A percentile compares a stretch with the other conserved stretches of the same genome.
phyloP scores from a whole-genome alignment of 53 echinoderm and acorn worm species.

The Temnopleurus reevesii region DNA sequence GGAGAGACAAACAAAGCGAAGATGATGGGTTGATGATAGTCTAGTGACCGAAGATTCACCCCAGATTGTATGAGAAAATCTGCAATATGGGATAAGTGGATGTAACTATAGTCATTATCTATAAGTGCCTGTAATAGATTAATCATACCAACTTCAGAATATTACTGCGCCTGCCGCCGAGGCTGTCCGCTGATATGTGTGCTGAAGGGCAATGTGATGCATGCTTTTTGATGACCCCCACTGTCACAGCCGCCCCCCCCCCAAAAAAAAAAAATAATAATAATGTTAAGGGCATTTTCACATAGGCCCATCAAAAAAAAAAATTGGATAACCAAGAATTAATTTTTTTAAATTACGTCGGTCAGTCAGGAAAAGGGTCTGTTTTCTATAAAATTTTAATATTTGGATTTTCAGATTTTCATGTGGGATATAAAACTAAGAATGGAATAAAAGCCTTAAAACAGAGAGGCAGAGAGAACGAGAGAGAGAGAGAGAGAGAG shows the following conservation, averaged over 20 bases:
- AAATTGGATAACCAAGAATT: too few relatives aligned
- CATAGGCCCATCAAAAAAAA: too few relatives aligned
- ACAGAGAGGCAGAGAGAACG: neutral
- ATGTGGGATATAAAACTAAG: too few relatives aligned
- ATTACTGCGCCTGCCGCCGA: neutral
- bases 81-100: constrained; percentile 50
- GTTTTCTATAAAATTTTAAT: too few relatives aligned
- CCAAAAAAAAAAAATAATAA: too few relatives aligned
- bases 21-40: neutral
- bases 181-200: neutral
- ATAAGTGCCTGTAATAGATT: constrained; percentile 47
- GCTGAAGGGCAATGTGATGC: neutral
- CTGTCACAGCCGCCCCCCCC: too few relatives aligned
- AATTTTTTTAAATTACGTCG: too few relatives aligned
- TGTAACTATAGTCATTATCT: constrained; percentile 50
- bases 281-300: too few relatives aligned
- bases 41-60: constrained; percentile 32
- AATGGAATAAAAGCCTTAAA: too few relatives aligned
- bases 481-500: neutral
- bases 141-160: constrained; percentile 18
- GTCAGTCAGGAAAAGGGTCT: too few relatives aligned
- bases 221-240: too few relatives aligned
- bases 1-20: neutral
- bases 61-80: neutral
- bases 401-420: too few relatives aligned